Evolutionary conservation across 2,797 vertebrate genomes (phyloP), one percentile per base, ranked within the genome.

Genomic region (Spinus olivaceus): DNA sequence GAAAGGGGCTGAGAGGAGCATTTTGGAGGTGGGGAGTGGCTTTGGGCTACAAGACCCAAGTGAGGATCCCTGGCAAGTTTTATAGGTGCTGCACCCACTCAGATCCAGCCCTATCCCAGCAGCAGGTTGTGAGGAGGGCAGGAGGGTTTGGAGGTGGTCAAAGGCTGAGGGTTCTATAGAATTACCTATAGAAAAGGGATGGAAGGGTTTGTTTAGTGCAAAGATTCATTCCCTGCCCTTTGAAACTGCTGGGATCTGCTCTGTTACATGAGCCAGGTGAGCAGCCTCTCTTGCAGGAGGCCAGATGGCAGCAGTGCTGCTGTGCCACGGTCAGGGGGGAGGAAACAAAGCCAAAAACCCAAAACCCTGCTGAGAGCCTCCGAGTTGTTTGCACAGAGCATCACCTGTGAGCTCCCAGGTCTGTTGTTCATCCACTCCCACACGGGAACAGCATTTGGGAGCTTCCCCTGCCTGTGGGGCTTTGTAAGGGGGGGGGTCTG

Each of bases 71-170:
- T n/a, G 59, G 60, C 33, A 67, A 51, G 49, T 25, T 88, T 51
- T 44, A 15, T 47, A 0, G 4, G 4, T 7, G 30, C 39, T 2
- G 10, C 19, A 33, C 16, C 33, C 2, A 0, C 47, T 30, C 4
- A 2, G 63, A 53, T 53, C 33, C 85, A 72, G 54, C 50, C 33
- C 28, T 46, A 3, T 30, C 30, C 60, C n/a, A 19, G 60, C 70
- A 60, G 73, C 33, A 47, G 63, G 50, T 9, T 0, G 0, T 9
- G 50, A 41, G 32, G 39, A 56, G 21, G 32, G 50, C 35, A 39
- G 32, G 32, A 53, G 19, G 33, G 6, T 51, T 49, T 80, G 79
- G 72, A 53, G 37, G 23, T 33, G 49, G 37, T 56, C 37, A 5
- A 35, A 46, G 51, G 27, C 66, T 23, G 11, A 25, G 20, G 27